Evolutionary conservation across 1,140 invertebrate genomes (phyloP).

Genomic region (Trichonephila clavipes): DNA sequence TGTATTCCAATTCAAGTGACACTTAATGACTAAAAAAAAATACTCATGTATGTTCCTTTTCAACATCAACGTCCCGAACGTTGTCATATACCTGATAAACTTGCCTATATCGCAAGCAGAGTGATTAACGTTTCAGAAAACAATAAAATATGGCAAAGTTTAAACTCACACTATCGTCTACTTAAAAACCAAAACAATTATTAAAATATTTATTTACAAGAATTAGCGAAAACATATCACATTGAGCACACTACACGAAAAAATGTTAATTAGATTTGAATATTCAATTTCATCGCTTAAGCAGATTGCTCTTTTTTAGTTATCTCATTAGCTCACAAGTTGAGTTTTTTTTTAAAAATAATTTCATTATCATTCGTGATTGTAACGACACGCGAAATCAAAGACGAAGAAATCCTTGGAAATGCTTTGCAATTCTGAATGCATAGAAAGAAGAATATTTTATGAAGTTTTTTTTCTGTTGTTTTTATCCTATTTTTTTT

Average conservation of each 20-base stretch:
- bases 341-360: not conserved
- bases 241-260: not conserved
- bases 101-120: too few species aligned
- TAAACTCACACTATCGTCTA: too few species aligned
- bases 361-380: not conserved
- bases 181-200: too few species aligned
- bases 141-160: too few species aligned
- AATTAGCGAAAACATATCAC: not conserved
- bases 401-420: not conserved
- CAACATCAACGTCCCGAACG: too few species aligned
- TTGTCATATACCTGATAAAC: too few species aligned
- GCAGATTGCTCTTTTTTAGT: not conserved
- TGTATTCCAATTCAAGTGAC: too few species aligned
- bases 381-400: not conserved
- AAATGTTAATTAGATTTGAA: not conserved
- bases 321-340: not conserved
- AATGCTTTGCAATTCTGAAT: not conserved
- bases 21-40: too few species aligned
- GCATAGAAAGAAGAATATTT: not conserved
- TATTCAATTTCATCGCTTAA: not conserved
- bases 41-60: too few species aligned
- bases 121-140: too few species aligned
- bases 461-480: not conserved
- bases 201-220: not conserved
- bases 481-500: not conserved